phyloP scores from a whole-genome alignment of 1,140 invertebrate genomes.

The Papilio polyxenes region DNA sequence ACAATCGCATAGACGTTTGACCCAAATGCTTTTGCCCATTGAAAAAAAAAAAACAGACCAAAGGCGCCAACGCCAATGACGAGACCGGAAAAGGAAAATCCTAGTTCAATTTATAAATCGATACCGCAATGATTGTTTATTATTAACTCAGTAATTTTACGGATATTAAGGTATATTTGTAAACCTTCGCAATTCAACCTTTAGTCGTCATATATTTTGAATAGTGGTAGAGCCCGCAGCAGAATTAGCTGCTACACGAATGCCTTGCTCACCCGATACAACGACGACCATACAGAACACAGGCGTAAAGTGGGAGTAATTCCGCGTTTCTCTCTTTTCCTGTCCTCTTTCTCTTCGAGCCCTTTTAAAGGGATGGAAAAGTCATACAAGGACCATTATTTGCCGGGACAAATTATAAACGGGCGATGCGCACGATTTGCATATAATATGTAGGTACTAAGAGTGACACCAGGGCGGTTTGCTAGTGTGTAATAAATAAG shows the following conservation, averaged over 20 bases:
- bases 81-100: constrained; percentile 22
- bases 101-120: constrained; percentile 33
- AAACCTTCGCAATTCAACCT: background rate
- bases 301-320: too few species aligned
- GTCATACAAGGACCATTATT: background rate
- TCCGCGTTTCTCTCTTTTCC: too few species aligned
- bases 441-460: too few species aligned
- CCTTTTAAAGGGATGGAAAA: too few species aligned
- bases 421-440: background rate
- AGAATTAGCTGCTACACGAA: too few species aligned
- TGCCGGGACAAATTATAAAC: background rate
- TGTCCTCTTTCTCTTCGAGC: too few species aligned
- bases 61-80: constrained; percentile 31
- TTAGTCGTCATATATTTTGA: too few species aligned
- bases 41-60: constrained; percentile 23
- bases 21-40: background rate
- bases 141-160: background rate
- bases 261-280: too few species aligned
- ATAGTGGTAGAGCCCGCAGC: too few species aligned
- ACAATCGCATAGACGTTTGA: background rate
- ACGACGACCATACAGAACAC: too few species aligned
- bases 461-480: too few species aligned
- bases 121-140: constrained; percentile 27
- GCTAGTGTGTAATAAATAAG: too few species aligned
- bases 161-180: background rate